Percentiles rank a stretch among this genome's conserved stretches.
These are phyloP conservation scores for Acropora yongei DNA, from an alignment of 64 coral and sea anemone species.

Conservation along the genomic window DNA sequence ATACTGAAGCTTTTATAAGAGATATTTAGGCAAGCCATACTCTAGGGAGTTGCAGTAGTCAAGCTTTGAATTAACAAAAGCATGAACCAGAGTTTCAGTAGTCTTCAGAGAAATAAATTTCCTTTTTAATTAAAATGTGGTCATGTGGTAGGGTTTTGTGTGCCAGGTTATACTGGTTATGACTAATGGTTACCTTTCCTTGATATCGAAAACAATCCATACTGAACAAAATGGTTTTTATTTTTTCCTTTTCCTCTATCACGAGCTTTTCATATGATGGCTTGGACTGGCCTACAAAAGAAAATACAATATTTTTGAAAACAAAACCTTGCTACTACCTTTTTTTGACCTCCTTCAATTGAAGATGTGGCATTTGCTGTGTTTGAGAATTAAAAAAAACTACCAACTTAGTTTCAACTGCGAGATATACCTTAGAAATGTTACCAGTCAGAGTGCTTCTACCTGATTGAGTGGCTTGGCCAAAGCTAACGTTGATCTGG, in stretches of 20 bases:
- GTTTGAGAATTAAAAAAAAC: neutral
- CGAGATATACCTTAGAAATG: neutral
- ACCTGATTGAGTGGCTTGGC: neutral
- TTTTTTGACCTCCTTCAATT: neutral
- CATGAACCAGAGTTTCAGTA: too few relatives aligned
- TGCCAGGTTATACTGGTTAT: neutral
- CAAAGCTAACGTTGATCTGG: neutral
- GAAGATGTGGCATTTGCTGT: slow-evolving; percentile 3
- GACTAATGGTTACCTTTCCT: slow-evolving; percentile 1
- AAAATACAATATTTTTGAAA: neutral
- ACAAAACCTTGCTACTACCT: neutral
- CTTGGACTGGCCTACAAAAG: neutral
- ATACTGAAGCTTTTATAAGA: neutral
- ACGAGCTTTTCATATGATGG: neutral
- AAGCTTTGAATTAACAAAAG: too few relatives aligned
- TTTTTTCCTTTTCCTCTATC: neutral
- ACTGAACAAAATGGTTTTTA: neutral
- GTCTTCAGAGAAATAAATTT: too few relatives aligned
- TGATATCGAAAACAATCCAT: neutral
- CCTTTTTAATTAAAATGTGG: neutral
- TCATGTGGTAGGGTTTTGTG: slow-evolving; percentile 4
- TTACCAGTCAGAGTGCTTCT: neutral
- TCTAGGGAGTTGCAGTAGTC: too few relatives aligned
- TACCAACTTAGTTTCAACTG: neutral
- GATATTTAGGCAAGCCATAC: too few relatives aligned